phyloP scores from a whole-genome alignment of 2,797 vertebrate genomes.

The Cossypha niveicapilla region DNA sequence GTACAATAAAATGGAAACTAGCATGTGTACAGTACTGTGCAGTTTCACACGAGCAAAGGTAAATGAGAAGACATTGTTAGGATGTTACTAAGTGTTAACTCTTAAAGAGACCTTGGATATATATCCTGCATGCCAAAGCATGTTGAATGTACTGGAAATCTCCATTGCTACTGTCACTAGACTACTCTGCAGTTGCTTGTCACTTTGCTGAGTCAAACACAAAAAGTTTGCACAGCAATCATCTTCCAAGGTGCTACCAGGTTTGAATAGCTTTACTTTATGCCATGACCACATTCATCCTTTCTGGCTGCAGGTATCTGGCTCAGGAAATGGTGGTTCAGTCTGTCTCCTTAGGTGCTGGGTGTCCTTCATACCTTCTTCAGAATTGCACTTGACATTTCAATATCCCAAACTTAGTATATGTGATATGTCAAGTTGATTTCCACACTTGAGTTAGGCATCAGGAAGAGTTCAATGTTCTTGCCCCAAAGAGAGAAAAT shows the following conservation, averaged over 20 bases:
- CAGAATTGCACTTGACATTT: slow-evolving; percentile 5
- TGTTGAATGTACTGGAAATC: background rate
- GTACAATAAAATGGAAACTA: background rate
- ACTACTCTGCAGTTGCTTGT: background rate
- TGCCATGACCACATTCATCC: background rate
- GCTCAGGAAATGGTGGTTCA: background rate
- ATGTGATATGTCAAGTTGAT: background rate
- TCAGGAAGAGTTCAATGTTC: background rate
- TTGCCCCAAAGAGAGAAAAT: background rate
- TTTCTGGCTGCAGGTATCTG: background rate
- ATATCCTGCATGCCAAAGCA: background rate
- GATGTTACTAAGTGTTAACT: background rate
- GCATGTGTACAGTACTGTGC: no score
- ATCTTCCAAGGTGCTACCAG: background rate
- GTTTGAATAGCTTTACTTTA: background rate
- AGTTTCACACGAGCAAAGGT: background rate
- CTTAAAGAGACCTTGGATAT: background rate
- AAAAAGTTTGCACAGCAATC: background rate
- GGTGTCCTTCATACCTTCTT: background rate
- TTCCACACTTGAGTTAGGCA: background rate
- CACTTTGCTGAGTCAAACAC: background rate
- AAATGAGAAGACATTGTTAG: background rate
- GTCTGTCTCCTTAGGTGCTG: background rate
- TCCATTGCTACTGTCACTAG: background rate
- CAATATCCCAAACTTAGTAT: background rate